Conservation (phyloP, 2,888 invertebrate species). For the Pristionchus maxplancki region DNA sequence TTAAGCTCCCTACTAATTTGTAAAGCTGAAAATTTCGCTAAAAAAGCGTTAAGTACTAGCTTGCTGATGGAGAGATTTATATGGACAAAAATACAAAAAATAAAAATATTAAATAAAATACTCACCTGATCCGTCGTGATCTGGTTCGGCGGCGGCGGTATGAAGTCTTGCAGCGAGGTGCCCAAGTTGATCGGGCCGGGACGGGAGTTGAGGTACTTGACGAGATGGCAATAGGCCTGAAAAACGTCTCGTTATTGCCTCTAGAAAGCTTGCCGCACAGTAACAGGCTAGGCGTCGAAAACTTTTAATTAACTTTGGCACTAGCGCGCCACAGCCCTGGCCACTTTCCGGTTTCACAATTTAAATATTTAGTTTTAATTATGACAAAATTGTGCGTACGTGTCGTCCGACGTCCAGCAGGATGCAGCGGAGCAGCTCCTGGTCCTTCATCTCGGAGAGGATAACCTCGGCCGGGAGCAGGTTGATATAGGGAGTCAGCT, state of each 20-base stretch:
- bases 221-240: slow-evolving; percentile 47
- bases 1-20: no score
- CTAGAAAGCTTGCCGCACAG: background rate
- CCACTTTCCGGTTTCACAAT: background rate
- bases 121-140: background rate
- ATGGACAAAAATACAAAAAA: background rate
- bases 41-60: no score
- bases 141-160: slow-evolving; percentile 32
- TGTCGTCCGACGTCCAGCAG: slow-evolving; percentile 33
- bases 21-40: no score
- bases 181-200: slow-evolving; percentile 11
- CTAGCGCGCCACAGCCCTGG: background rate
- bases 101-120: background rate
- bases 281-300: background rate
- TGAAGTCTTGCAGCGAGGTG: slow-evolving; percentile 9
- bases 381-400: background rate
- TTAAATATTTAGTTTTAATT: background rate
- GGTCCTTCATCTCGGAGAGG: slow-evolving; percentile 38
- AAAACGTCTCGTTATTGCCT: background rate
- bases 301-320: background rate
- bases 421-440: slow-evolving; percentile 43
- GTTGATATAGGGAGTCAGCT: slow-evolving; percentile 35
- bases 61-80: no score
- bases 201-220: slow-evolving; percentile 31
- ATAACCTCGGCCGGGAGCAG: slow-evolving; percentile 48